Evolutionary conservation across 2,797 vertebrate species (phyloP).

Genomic region (Pogoniulus pusillus): DNA sequence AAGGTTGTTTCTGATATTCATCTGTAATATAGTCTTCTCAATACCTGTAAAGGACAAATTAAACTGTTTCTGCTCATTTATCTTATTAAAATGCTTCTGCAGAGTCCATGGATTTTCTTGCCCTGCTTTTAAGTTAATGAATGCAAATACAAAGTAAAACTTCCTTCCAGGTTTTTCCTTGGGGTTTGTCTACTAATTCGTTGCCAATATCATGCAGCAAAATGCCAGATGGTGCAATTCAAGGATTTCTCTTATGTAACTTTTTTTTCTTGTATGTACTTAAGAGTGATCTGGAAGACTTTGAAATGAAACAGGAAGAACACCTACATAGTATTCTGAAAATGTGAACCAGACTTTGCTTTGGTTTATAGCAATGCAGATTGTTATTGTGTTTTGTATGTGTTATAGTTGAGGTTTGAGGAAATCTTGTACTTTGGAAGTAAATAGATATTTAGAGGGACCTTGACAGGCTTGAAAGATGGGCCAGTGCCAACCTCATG

Average conservation of each 20-base stretch:
- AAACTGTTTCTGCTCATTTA: not conserved
- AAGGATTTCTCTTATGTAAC: not conserved
- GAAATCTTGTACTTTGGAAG: not conserved
- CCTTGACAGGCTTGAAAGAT: too few relatives aligned
- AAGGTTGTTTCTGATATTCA: not conserved
- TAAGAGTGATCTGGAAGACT: not conserved
- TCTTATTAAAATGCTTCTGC: not conserved
- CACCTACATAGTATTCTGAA: not conserved
- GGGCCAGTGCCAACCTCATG: too few relatives aligned
- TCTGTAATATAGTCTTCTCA: not conserved
- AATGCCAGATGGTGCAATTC: not conserved
- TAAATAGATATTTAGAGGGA: too few relatives aligned
- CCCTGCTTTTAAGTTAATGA: not conserved
- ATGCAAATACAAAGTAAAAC: not conserved
- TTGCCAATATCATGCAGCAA: not conserved
- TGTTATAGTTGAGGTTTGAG: not conserved
- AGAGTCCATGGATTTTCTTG: not conserved
- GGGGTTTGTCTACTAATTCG: not conserved
- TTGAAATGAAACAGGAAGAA: not conserved
- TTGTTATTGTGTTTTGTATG: not conserved
- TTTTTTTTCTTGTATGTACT: not conserved
- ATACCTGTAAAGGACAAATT: not conserved
- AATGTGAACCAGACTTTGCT: not conserved
- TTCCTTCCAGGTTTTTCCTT: not conserved
- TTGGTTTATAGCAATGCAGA: not conserved